Evolutionary conservation across 2,888 invertebrate genomes (phyloP), one percentile per base, ranked within the genome.

Genomic region (Campoplex nolae): DNA sequence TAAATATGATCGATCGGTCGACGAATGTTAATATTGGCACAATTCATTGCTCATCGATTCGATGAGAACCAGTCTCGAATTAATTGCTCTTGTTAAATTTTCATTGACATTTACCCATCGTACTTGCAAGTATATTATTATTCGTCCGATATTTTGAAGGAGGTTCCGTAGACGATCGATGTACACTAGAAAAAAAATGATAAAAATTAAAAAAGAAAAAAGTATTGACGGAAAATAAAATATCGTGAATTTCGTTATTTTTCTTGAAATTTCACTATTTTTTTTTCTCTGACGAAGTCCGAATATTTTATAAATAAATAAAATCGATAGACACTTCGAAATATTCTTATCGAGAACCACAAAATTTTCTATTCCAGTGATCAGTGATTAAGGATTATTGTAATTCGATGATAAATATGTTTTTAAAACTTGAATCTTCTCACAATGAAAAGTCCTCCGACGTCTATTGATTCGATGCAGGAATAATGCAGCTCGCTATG

Each of bases 401-500:
- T 23, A 16, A 23, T 28, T 56, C 13, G 38, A 18, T 51, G 8
- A 35, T 35, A n/a, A n/a, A 73, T 38, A 28, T 32, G 23, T 42
- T 38, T 45, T 42, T 38, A 42, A 7, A 45, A 13, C n/a, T 75
- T 2, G 6, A 45, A 45, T 62, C 28, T 62, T 28, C 45, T 75
- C 75, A 18, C 45, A 58, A 45, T 42, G 32, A 8, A 32, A 28
- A 28, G n/a, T 62, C 3, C 16, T 35, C 38, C 38, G 56, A 45
- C 23, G 42, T 45, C 28, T 23, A 42, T 74, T 78, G 70, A 77
- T 84, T 75, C 58, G 45, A 81, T 88, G 67, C 89, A 95, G 95
- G 95, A 88, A 95, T 95, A 87, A 95, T 95, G 94, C 95, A 95
- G 92, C 92, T 95, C 85, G 95, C 95, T 18, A 94, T 95, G 92